These are phyloP conservation scores for Pipistrellus kuhlii DNA, from an alignment of 2,797 vertebrate species.

Conservation along the genomic window DNA sequence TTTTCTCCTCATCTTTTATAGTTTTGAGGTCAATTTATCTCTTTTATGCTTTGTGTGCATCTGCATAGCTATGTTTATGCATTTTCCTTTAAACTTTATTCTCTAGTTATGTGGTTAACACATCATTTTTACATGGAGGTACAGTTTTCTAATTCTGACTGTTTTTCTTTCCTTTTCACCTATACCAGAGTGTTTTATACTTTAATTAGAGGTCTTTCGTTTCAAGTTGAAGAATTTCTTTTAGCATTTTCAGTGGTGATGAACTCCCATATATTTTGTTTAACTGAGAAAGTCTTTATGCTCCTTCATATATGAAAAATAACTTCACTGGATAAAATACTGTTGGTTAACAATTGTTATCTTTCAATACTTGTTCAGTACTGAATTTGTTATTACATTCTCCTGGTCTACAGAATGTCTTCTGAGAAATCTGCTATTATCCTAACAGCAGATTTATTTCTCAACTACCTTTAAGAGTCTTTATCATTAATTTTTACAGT, in stretches of 20 bases:
- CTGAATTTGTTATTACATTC: background rate
- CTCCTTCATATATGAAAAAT: background rate
- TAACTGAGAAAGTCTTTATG: background rate
- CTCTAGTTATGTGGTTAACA: background rate
- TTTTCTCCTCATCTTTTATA: background rate
- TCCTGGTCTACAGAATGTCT: background rate
- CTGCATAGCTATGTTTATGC: background rate
- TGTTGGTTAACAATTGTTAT: background rate
- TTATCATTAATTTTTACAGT: background rate
- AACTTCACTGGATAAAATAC: background rate
- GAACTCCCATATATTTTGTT: background rate
- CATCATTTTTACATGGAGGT: background rate
- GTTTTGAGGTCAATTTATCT: background rate
- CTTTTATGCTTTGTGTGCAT: background rate
- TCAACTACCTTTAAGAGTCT: background rate
- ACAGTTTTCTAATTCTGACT: background rate
- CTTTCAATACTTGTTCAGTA: background rate
- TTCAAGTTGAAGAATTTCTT: background rate
- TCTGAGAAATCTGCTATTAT: background rate
- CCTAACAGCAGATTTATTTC: background rate
- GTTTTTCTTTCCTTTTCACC: background rate
- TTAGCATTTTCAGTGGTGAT: background rate
- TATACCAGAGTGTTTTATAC: background rate
- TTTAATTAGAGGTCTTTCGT: background rate
- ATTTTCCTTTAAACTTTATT: background rate